Percentiles rank a stretch among this genome's conserved stretches.
Evolutionary conservation across 2,113 vertebrate genomes (phyloP).

Genomic region (Tragelaphus buxtoni): DNA sequence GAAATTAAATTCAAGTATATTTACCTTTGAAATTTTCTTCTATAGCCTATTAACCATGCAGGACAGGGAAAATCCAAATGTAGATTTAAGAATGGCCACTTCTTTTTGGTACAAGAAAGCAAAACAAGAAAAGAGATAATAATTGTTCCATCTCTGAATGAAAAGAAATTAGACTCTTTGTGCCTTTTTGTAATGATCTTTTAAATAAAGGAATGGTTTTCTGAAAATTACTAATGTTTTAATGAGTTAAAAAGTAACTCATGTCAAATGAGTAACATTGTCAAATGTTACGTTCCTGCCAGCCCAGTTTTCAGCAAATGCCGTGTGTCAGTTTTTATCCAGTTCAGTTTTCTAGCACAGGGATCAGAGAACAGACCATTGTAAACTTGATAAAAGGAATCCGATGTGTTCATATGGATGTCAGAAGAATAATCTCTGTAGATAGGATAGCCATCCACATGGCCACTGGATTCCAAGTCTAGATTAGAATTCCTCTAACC

Average conservation of each 20-base stretch:
- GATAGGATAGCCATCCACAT: background rate
- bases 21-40: constrained; percentile 38
- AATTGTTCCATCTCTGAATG: background rate
- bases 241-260: background rate
- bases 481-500: background rate
- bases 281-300: background rate
- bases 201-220: constrained; percentile 30
- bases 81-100: background rate
- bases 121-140: constrained; percentile 13
- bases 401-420: background rate
- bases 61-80: background rate
- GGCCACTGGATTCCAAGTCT: background rate
- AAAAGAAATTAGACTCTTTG: background rate
- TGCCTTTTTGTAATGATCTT: background rate
- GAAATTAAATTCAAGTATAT: constrained; percentile 55
- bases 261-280: no score
- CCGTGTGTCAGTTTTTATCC: background rate
- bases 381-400: background rate
- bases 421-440: background rate
- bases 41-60: background rate
- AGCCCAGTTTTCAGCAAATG: background rate
- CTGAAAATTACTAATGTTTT: constrained; percentile 31
- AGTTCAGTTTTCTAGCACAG: background rate
- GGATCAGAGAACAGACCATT: background rate
- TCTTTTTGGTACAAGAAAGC: background rate